Conservation (phyloP, 2,888 invertebrate genomes). For the Mesorhabditis sp. region DNA sequence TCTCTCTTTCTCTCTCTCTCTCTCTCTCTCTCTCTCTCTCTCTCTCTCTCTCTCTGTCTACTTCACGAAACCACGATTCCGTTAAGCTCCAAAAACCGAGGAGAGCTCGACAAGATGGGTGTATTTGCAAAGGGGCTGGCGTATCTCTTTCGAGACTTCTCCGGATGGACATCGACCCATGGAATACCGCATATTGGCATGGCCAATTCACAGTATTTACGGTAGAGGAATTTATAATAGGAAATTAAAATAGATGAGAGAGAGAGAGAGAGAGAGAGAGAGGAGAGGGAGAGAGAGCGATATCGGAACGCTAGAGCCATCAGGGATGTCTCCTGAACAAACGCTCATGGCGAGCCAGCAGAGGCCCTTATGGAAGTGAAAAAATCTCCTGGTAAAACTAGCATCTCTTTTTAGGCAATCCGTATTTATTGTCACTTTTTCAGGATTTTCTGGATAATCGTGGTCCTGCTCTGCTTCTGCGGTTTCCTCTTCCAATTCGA, state of each 20-base stretch:
- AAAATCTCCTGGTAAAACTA: no score
- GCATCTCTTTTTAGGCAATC: no score
- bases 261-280: no score
- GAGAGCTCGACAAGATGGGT: slow-evolving; percentile 22
- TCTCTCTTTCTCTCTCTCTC: neutral
- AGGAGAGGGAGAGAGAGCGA: no score
- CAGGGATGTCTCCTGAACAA: no score
- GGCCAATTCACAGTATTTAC: slow-evolving; percentile 39
- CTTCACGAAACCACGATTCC: neutral
- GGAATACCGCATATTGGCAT: slow-evolving; percentile 53
- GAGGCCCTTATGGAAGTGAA: no score
- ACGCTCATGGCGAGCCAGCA: no score
- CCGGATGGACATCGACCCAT: slow-evolving; percentile 53
- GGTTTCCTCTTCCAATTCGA: slow-evolving; percentile 46
- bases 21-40: slow-evolving; percentile 9
- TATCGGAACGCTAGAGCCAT: no score
- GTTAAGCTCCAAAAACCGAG: neutral
- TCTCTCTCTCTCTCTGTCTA: slow-evolving; percentile 10
- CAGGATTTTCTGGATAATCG: slow-evolving; percentile 44
- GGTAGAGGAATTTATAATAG: slow-evolving; percentile 16
- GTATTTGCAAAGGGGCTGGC: slow-evolving; percentile 33
- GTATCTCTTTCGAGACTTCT: slow-evolving; percentile 45
- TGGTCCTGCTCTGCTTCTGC: slow-evolving; percentile 32
- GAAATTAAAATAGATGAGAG: no score
- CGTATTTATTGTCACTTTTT: neutral